A percentile compares a stretch with the other conserved stretches of the same genome.
Evolutionary conservation across 2,797 vertebrate species (phyloP).

Genomic region (Sphaeramia orbicularis): DNA sequence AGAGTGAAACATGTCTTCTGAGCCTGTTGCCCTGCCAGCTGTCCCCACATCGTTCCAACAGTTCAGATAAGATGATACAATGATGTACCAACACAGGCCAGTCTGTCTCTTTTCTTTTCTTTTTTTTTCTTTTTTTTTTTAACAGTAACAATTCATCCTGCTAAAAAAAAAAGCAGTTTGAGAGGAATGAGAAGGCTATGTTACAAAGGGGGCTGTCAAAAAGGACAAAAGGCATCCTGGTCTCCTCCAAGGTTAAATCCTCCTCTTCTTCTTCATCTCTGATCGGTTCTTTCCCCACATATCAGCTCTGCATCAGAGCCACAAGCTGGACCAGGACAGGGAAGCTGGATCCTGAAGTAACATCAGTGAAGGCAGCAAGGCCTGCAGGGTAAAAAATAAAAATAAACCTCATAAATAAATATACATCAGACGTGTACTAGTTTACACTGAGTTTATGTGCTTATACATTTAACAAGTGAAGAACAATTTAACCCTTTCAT

Average conservation of each 20-base stretch:
- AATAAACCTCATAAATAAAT: neutral
- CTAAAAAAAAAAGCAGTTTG: conserved; percentile 39
- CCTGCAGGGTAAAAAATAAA: conserved; percentile 47
- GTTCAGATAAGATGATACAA: conserved; percentile 17
- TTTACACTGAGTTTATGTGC: too few species aligned
- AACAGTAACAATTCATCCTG: conserved; percentile 20
- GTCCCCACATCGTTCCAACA: conserved; percentile 21
- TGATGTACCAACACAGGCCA: conserved; percentile 37
- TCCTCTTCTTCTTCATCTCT: conserved; percentile 19
- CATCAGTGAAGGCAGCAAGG: conserved; percentile 52
- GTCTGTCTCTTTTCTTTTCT: neutral
- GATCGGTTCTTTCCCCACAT: conserved; percentile 49
- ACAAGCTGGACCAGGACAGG: conserved; percentile 51
- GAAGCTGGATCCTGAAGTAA: conserved; percentile 71
- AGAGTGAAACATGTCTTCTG: neutral
- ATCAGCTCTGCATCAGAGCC: conserved; percentile 55
- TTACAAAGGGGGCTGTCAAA: conserved; percentile 58
- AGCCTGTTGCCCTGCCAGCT: neutral
- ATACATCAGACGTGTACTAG: neutral
- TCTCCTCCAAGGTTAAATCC: conserved; percentile 3
- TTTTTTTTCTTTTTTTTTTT: conserved; percentile 6
- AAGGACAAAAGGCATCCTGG: conserved; percentile 27
- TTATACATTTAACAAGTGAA: too few species aligned
- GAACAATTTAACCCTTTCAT: too few species aligned
- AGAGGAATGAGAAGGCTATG: conserved; percentile 50